Percentiles rank a stretch among this genome's conserved stretches.
phyloP scores from a whole-genome alignment of 2,113 vertebrate genomes.

The Tor tambroides region DNA sequence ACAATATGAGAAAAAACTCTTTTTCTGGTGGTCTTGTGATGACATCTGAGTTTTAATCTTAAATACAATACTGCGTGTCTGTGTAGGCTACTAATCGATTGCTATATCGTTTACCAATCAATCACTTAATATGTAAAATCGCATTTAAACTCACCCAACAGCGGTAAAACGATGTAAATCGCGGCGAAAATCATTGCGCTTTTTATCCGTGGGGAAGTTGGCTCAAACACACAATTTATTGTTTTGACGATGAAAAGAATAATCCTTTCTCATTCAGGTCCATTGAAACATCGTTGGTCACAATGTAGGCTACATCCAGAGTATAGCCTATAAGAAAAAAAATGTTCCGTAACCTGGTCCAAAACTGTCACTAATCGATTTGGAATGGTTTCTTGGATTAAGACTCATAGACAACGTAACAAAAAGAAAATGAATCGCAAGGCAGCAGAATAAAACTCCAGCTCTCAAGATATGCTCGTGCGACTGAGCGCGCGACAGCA shows the following conservation, averaged over 20 bases:
- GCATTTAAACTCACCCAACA: slow-evolving; percentile 87
- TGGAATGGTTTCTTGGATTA: neutral
- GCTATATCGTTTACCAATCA: neutral
- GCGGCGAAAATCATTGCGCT: slow-evolving; percentile 85
- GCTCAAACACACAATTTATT: slow-evolving; percentile 40
- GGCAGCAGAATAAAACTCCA: slow-evolving; percentile 64
- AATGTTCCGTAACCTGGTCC: slow-evolving; percentile 14
- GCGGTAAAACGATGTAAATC: slow-evolving; percentile 84
- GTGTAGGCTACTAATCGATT: neutral
- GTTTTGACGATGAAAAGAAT: slow-evolving; percentile 58
- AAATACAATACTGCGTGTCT: neutral
- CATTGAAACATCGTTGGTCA: slow-evolving; percentile 63
- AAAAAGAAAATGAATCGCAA: neutral
- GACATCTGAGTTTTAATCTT: neutral
- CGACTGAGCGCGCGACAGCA: slow-evolving; percentile 47
- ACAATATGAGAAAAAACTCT: neutral
- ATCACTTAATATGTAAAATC: neutral
- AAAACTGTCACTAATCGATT: neutral
- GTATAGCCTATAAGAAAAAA: neutral
- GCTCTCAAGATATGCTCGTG: slow-evolving; percentile 64
- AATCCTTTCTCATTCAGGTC: slow-evolving; percentile 68
- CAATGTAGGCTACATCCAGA: slow-evolving; percentile 14
- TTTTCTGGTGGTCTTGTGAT: neutral
- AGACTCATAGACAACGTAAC: slow-evolving; percentile 5
- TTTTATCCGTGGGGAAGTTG: slow-evolving; percentile 58